These are phyloP conservation scores for Pristionchus exspectatus DNA, from an alignment of 2,888 invertebrate species.

Conservation along the genomic window DNA sequence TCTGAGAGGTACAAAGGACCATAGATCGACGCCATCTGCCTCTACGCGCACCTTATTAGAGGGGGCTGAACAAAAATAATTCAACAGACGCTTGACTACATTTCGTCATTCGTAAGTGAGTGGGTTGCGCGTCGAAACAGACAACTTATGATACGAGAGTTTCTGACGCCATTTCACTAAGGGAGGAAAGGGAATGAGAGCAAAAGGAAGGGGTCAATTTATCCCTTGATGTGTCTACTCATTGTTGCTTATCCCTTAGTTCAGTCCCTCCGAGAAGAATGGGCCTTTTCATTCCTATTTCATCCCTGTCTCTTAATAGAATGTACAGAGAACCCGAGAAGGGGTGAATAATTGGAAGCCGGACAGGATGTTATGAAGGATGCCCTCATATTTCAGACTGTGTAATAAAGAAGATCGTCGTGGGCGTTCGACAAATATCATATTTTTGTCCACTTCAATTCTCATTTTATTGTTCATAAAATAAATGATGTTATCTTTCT, in stretches of 20 bases:
- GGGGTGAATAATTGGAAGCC: background rate
- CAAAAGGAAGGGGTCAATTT: background rate
- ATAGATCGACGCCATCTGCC: conserved; percentile 14
- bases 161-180: background rate
- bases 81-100: conserved; percentile 1
- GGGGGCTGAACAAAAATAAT: conserved; percentile 27
- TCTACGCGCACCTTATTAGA: conserved; percentile 28
- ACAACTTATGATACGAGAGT: conserved; percentile 6
- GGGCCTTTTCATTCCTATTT: background rate
- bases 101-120: conserved; percentile 46
- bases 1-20: background rate
- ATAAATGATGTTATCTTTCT: no score
- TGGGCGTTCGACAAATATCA: background rate
- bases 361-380: background rate
- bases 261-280: background rate
- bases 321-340: background rate
- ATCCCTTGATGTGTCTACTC: background rate
- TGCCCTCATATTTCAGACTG: background rate
- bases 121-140: conserved; percentile 38
- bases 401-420: background rate
- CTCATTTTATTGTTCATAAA: no score
- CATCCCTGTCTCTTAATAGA: background rate
- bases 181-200: background rate
- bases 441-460: background rate
- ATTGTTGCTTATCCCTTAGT: conserved; percentile 11